phyloP scores from a whole-genome alignment of 37 sponge, comb jelly and placozoan species.

The Agelas oroides region DNA sequence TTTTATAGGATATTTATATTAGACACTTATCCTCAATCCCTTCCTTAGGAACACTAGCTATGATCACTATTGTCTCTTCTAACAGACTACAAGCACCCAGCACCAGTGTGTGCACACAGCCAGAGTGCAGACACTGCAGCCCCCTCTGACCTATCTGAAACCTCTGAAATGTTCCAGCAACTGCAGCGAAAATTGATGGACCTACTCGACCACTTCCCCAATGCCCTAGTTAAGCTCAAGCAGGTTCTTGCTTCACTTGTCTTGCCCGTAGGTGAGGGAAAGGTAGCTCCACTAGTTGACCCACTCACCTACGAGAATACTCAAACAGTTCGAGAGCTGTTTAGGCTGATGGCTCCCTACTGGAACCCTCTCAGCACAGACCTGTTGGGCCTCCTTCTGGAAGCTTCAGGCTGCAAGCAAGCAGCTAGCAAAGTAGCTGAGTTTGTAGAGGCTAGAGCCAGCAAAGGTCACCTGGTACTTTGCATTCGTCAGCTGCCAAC shows the following conservation, averaged over 20 bases:
- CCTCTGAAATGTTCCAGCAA: not conserved
- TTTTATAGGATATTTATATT: too few species aligned
- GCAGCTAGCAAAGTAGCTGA: not conserved
- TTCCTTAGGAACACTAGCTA: too few species aligned
- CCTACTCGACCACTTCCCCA: not conserved
- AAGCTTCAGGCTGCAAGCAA: not conserved
- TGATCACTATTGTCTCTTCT: too few species aligned
- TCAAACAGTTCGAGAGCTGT: not conserved
- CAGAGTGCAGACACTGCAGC: too few species aligned
- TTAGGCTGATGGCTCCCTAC: not conserved
- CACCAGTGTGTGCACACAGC: too few species aligned
- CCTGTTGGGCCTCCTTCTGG: not conserved
- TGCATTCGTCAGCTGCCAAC: not conserved
- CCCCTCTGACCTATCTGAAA: not conserved
- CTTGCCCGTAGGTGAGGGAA: not conserved
- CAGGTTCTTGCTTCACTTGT: not conserved
- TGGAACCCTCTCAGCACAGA: not conserved
- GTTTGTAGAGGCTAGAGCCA: not conserved
- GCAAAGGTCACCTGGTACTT: not conserved
- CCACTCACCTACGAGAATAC: not conserved
- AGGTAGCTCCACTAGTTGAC: not conserved
- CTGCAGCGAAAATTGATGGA: not conserved
- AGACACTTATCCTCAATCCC: too few species aligned
- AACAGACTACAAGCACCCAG: too few species aligned
- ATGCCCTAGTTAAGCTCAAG: not conserved